Percentiles rank a stretch among this genome's conserved stretches.
Conservation (phyloP, 2,888 invertebrate species). For the Drosophila hamatofila region DNA sequence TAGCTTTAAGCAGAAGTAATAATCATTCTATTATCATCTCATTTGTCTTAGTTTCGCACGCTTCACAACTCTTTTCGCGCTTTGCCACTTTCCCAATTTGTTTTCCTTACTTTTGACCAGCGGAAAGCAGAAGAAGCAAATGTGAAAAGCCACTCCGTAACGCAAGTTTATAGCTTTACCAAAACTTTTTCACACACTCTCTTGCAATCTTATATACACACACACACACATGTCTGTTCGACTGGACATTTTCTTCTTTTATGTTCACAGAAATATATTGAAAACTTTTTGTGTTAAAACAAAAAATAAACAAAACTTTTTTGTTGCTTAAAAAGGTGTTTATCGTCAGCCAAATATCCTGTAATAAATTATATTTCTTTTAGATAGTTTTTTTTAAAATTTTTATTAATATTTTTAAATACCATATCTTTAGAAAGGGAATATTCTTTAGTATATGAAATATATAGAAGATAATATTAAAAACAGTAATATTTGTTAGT, state of each 20-base stretch:
- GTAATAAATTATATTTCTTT: not conserved
- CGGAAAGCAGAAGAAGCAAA: conserved; percentile 20
- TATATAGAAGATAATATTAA: no score
- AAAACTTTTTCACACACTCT: conserved; percentile 60
- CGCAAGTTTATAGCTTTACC: conserved; percentile 69
- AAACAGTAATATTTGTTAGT: no score
- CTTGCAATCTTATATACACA: not conserved
- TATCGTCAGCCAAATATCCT: conserved; percentile 25
- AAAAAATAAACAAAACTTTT: conserved; percentile 15
- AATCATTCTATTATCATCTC: conserved; percentile 67
- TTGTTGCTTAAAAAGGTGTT: not conserved
- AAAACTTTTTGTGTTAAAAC: conserved; percentile 62
- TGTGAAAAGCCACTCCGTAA: conserved; percentile 57
- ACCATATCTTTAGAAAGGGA: no score
- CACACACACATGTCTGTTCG: conserved; percentile 58
- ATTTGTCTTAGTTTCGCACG: conserved; percentile 72
- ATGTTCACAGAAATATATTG: conserved; percentile 45
- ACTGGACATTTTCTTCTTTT: conserved; percentile 46
- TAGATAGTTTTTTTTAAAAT: not conserved
- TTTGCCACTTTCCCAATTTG: conserved; percentile 73
- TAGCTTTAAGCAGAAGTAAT: conserved; percentile 57
- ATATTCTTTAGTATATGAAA: no score
- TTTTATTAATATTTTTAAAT: no score
- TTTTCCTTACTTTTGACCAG: conserved; percentile 69
- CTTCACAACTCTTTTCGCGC: conserved; percentile 67